phyloP scores from a whole-genome alignment of 2,797 vertebrate species.

The Sebastes jordani region DNA sequence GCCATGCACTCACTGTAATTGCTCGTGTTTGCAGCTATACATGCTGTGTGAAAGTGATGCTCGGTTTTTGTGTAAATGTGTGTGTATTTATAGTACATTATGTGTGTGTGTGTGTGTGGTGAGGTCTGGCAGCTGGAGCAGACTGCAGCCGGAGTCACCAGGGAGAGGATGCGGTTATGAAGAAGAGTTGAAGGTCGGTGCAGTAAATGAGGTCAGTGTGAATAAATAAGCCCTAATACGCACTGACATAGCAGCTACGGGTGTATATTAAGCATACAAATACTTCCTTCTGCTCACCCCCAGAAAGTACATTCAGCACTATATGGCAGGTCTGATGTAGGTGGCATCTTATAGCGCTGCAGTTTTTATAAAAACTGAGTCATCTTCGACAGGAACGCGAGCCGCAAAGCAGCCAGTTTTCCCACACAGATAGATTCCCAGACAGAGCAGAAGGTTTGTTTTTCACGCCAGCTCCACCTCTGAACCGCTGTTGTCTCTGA shows the following conservation, averaged over 20 bases:
- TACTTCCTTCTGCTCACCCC: neutral
- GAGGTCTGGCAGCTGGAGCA: slow-evolving; percentile 69
- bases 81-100: neutral
- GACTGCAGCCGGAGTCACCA: slow-evolving; percentile 65
- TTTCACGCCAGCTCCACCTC: slow-evolving; percentile 66
- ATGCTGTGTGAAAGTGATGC: neutral
- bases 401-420: slow-evolving; percentile 37
- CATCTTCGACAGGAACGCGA: slow-evolving; percentile 8
- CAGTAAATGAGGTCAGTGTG: slow-evolving; percentile 74
- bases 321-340: slow-evolving; percentile 27
- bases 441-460: slow-evolving; percentile 59
- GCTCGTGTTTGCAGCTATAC: slow-evolving; percentile 34
- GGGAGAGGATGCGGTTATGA: slow-evolving; percentile 73
- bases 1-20: slow-evolving; percentile 32
- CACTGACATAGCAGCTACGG: slow-evolving; percentile 28
- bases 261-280: neutral
- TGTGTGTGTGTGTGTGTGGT: slow-evolving; percentile 19
- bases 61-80: neutral
- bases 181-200: slow-evolving; percentile 80
- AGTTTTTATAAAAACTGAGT: slow-evolving; percentile 6
- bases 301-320: slow-evolving; percentile 1
- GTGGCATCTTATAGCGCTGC: slow-evolving; percentile 38
- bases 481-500: slow-evolving; percentile 62
- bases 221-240: slow-evolving; percentile 73
- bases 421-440: slow-evolving; percentile 55